Evolutionary conservation across 2,113 vertebrate species (phyloP).

Genomic region (Hippocampus guttulatus): DNA sequence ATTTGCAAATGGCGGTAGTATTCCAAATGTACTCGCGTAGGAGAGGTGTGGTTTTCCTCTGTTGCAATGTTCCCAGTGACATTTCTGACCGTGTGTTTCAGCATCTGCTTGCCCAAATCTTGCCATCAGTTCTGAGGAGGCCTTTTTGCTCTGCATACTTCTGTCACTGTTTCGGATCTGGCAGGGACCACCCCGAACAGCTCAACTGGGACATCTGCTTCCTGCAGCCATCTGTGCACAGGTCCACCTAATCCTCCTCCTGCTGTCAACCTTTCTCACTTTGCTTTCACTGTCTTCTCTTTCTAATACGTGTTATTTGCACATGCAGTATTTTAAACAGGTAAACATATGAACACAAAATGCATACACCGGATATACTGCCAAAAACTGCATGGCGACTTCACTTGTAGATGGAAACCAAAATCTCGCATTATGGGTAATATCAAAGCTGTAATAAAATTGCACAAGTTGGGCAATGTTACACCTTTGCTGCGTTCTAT

Average conservation of each 20-base stretch:
- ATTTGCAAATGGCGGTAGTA: not conserved
- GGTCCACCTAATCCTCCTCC: constrained; percentile 55
- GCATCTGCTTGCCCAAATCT: constrained; percentile 66
- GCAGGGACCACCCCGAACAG: constrained; percentile 59
- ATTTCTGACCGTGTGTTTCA: constrained; percentile 43
- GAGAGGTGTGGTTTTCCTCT: constrained; percentile 19
- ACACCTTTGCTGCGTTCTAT: not conserved
- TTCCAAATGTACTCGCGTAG: constrained; percentile 5
- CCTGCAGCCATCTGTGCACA: constrained; percentile 65
- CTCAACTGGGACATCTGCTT: constrained; percentile 66
- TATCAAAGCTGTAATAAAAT: not conserved
- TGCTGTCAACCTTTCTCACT: constrained; percentile 36
- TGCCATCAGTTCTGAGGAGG: constrained; percentile 49
- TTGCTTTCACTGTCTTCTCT: constrained; percentile 20
- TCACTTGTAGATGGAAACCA: not conserved
- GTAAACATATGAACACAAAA: not conserved
- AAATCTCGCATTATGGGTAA: not conserved
- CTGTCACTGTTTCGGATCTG: constrained; percentile 57
- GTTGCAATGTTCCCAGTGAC: constrained; percentile 26
- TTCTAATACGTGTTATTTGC: constrained; percentile 7
- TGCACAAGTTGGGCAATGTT: not conserved
- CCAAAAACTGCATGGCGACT: not conserved
- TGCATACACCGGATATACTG: not conserved
- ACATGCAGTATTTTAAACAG: constrained; percentile 23
- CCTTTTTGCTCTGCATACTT: constrained; percentile 55